Base-by-base conservation (phyloP, 2,113 vertebrate species). In the Tenrec ecaudatus region DNA sequence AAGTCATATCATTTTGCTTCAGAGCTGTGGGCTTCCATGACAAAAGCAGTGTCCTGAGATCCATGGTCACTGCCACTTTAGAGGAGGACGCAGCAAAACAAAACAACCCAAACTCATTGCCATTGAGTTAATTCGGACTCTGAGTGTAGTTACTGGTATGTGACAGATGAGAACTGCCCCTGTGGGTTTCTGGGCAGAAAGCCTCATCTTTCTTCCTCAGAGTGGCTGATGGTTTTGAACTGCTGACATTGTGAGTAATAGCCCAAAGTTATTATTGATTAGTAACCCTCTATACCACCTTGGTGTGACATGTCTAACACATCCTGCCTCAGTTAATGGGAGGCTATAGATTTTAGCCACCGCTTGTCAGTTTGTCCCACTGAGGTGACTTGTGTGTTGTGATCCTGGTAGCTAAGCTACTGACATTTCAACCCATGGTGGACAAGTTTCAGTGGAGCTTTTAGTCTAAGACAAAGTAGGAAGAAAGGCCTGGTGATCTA, bases 1-100 rank as follows among this genome's bases (percentile, higher is more conserved):
- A 76, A 90, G n/a, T 27, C 33, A 85, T 87, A 60, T 92, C 25
- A 47, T 43, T 36, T 88, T 38, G 7, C 82, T n/a, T 89, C 31
- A 75, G 75, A 92, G 38, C 83, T 86, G 3, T 66, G 57, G 22
- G 16, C 36, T 92, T 90, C 38, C 11, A 25, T n/a, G 20, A 76
- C 20, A 43, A 78, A 57, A 10, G 64, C 71, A 3, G 22, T 60
- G 36, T 82, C 47, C 53, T 43, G 23, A 88, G 79, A 68, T 20
- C 64, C 33, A 36, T 60, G 68, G 33, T 73, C 79, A n/a, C 14
- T 82, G 31, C 14, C 29, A 15, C 17, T 20, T 9, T 38, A 19
- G n/a, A 79, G 31, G 73, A 66, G 60, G 38, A 33, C 33, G 85
- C 19, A 73, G 36, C 33, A 15, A 17, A 40, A 40, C 40, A 40